phyloP scores from a whole-genome alignment of 1,140 invertebrate genomes.

The Ceratosolen solmsi region DNA sequence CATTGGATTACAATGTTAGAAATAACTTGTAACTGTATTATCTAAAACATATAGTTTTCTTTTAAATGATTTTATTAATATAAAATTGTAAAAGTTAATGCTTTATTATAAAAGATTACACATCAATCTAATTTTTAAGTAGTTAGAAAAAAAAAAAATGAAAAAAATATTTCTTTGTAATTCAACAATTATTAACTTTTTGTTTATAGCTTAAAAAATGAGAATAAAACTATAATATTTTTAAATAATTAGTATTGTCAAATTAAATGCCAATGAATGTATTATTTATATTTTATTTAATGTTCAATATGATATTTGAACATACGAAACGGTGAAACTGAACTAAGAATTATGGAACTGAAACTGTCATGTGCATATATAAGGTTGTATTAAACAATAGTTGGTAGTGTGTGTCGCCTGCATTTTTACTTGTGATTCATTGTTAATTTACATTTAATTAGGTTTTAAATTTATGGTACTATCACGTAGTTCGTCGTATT shows the following conservation, averaged over 20 bases:
- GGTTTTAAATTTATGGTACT: background rate
- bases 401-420: background rate
- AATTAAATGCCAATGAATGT: background rate
- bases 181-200: no score
- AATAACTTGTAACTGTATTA: conserved; percentile 16
- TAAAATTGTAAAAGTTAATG: conserved; percentile 28
- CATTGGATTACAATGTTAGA: conserved; percentile 24
- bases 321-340: conserved; percentile 1
- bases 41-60: conserved; percentile 16
- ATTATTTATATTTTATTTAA: no score
- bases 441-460: conserved; percentile 11
- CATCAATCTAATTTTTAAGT: conserved; percentile 12
- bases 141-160: no score
- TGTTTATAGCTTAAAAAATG: no score
- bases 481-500: background rate
- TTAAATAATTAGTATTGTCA: no score
- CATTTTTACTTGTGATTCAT: conserved; percentile 44
- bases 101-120: background rate
- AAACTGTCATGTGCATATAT: conserved; percentile 27
- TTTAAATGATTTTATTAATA: conserved; percentile 20
- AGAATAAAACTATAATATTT: no score
- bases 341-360: conserved; percentile 11
- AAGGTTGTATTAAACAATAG: background rate
- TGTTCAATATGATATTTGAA: no score
- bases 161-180: no score